phyloP scores from a whole-genome alignment of 2,113 vertebrate species.

The Gymnocephalus cernua region DNA sequence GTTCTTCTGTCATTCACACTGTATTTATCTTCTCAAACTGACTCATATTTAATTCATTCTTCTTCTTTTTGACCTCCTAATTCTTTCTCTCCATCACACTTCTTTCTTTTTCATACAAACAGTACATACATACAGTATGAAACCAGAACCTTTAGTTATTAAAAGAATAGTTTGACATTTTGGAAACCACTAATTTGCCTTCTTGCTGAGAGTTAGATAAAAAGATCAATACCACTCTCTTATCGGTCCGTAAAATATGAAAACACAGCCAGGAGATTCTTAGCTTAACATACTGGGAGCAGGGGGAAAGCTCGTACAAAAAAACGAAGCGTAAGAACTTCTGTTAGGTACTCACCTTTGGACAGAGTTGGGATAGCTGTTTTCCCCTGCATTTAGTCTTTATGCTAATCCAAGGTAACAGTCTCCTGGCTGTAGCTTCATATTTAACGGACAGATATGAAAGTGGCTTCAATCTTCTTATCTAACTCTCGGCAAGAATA shows the following conservation, averaged over 20 bases:
- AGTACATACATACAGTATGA: neutral
- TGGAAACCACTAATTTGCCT: neutral
- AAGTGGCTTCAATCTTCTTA: neutral
- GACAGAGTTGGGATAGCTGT: neutral
- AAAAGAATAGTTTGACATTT: neutral
- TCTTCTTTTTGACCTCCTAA: neutral
- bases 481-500: neutral
- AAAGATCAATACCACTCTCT: neutral
- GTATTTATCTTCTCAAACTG: neutral
- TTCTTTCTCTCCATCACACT: neutral
- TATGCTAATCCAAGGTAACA: neutral
- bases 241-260: too few species aligned
- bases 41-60: neutral
- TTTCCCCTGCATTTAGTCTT: too few species aligned
- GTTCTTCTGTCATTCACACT: neutral
- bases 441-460: neutral
- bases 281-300: too few species aligned
- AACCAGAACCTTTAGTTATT: neutral
- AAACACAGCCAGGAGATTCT: too few species aligned
- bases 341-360: neutral
- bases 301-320: too few species aligned
- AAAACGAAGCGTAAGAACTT: neutral
- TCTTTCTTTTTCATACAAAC: neutral
- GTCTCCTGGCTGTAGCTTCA: neutral
- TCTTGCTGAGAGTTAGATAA: conserved; percentile 1